A percentile compares a stretch with the other conserved stretches of the same genome.
Evolutionary conservation across 53 echinoderm and acorn worm genomes (phyloP).

Genomic region (Arbacia lixula): DNA sequence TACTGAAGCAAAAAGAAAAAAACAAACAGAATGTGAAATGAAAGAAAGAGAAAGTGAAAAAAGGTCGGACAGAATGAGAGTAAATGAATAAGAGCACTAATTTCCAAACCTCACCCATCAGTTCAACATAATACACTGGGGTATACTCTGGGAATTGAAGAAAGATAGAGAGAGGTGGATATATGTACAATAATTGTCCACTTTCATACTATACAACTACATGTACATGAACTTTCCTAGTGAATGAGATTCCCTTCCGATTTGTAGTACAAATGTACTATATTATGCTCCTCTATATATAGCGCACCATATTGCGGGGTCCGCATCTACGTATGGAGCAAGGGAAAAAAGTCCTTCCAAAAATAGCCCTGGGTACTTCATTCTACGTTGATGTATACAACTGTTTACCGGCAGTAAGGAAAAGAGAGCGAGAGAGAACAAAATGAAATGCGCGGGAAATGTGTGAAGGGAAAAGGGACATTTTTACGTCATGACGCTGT

Average conservation of each 20-base stretch:
- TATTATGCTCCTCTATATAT: slow-evolving; percentile 22
- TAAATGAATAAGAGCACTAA: too few species aligned
- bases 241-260: background rate
- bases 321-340: slow-evolving; percentile 26
- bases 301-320: slow-evolving; percentile 22
- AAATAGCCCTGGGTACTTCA: slow-evolving; percentile 23
- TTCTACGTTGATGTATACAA: slow-evolving; percentile 22
- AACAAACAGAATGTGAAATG: too few species aligned
- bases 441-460: slow-evolving; percentile 6
- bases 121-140: too few species aligned
- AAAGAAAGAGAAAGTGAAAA: too few species aligned
- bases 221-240: slow-evolving; percentile 4
- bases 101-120: too few species aligned
- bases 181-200: too few species aligned
- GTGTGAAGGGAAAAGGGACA: background rate
- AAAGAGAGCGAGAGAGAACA: background rate
- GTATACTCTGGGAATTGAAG: too few species aligned
- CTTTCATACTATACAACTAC: too few species aligned
- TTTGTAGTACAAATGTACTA: background rate
- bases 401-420: slow-evolving; percentile 41
- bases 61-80: too few species aligned
- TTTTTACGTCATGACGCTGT: slow-evolving; percentile 9
- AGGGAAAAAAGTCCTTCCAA: slow-evolving; percentile 28
- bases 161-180: too few species aligned
- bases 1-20: too few species aligned